A percentile compares a stretch with the other conserved stretches of the same genome.
phyloP scores from a whole-genome alignment of 2,888 invertebrate species.

The Brachynemurus nebulosus region DNA sequence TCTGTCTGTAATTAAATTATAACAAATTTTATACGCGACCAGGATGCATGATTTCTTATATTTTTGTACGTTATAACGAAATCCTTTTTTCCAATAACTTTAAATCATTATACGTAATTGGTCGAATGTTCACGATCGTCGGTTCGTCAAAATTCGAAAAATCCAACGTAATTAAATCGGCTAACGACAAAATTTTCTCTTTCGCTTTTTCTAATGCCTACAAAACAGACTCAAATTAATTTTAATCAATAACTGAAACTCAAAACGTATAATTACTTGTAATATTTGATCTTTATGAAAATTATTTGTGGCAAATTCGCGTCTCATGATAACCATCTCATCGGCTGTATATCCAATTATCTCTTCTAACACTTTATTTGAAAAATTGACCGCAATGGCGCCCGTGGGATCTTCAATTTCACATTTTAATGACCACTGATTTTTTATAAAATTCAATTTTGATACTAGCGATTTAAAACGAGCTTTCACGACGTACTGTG shows the following conservation, averaged over 20 bases:
- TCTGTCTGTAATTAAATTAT: too few species aligned
- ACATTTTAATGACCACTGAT: constrained; percentile 41
- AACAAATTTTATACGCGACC: too few species aligned
- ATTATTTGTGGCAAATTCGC: constrained; percentile 24
- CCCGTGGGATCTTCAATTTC: constrained; percentile 42
- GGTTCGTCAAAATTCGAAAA: too few species aligned
- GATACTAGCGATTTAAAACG: constrained; percentile 40
- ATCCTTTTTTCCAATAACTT: too few species aligned
- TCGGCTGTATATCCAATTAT: constrained; percentile 36
- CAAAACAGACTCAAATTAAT: constrained; percentile 12
- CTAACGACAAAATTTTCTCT: constrained; percentile 21
- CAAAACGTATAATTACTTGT: constrained; percentile 4
- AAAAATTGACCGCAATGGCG: constrained; percentile 38
- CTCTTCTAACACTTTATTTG: constrained; percentile 39
- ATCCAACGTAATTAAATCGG: constrained; percentile 24
- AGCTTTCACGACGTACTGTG: constrained; percentile 40
- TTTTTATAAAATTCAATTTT: constrained; percentile 38
- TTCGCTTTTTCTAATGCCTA: constrained; percentile 23
- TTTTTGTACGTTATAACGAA: too few species aligned
- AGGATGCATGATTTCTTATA: too few species aligned
- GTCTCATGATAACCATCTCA: constrained; percentile 34
- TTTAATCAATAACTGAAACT: neutral
- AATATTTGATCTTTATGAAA: constrained; percentile 8
- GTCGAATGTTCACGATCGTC: too few species aligned
- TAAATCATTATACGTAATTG: too few species aligned